Percentiles rank a stretch among this genome's conserved stretches.
Conservation (phyloP, 2,888 invertebrate species). For the Agriopis leucophaearia region DNA sequence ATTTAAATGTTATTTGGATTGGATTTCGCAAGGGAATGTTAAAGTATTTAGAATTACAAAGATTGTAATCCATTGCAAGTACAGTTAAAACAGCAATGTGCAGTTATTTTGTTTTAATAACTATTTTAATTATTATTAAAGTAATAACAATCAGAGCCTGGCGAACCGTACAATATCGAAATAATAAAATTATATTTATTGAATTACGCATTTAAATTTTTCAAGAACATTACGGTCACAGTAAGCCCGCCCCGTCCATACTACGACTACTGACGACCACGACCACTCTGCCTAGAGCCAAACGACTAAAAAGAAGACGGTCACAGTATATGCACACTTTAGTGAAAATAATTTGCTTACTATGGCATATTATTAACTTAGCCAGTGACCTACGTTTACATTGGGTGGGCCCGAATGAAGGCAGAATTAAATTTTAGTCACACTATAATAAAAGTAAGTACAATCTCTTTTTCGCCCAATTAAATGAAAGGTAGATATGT, state of each 20-base stretch:
- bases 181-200: background rate
- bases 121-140: background rate
- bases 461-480: background rate
- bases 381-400: conserved; percentile 20
- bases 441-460: conserved; percentile 3
- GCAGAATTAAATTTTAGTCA: background rate
- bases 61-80: background rate
- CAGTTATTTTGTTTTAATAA: background rate
- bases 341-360: conserved; percentile 8
- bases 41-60: too few species aligned
- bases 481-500: too few species aligned
- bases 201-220: background rate
- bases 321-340: too few species aligned
- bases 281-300: too few species aligned
- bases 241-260: too few species aligned
- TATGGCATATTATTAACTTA: conserved; percentile 7
- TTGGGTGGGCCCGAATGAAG: background rate
- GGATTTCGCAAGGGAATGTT: background rate
- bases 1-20: background rate
- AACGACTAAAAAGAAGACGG: too few species aligned
- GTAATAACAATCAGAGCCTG: background rate
- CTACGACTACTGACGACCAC: too few species aligned
- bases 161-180: background rate
- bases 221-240: background rate
- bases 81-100: background rate